Evolutionary conservation across 2,888 invertebrate species (phyloP).

Genomic region (Pollenia griseotomentosa): DNA sequence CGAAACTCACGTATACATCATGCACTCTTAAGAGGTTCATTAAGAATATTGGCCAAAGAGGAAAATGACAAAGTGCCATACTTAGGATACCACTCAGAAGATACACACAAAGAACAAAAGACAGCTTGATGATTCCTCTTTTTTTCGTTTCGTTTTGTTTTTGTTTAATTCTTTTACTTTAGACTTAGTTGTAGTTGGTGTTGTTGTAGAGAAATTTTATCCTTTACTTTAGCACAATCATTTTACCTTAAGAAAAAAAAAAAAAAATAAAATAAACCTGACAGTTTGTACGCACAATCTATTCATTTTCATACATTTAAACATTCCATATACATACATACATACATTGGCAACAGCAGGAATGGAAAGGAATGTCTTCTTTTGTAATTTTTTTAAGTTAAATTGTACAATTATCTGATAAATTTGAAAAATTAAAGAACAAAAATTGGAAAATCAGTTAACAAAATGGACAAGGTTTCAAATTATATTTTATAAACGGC

Average conservation of each 20-base stretch:
- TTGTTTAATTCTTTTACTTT: conserved; percentile 38
- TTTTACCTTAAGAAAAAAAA: conserved; percentile 48
- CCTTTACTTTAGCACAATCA: conserved; percentile 58
- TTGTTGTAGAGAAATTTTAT: conserved; percentile 49
- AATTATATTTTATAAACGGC: no score
- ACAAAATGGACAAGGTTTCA: no score
- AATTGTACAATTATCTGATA: neutral
- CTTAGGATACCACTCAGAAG: conserved; percentile 57
- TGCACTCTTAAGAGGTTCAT: conserved; percentile 59
- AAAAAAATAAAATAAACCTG: conserved; percentile 48
- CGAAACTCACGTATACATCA: conserved; percentile 48
- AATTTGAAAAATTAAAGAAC: neutral
- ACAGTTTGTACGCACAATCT: conserved; percentile 62
- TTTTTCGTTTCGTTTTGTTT: conserved; percentile 23
- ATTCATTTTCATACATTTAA: conserved; percentile 46
- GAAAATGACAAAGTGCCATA: conserved; percentile 70
- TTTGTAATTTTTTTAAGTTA: neutral
- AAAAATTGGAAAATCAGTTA: neutral
- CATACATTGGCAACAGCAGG: conserved; percentile 2
- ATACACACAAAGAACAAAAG: conserved; percentile 54
- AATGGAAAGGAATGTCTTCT: conserved; percentile 17
- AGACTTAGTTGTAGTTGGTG: conserved; percentile 27
- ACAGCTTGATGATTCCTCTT: conserved; percentile 42
- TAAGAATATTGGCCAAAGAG: conserved; percentile 69
- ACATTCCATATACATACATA: conserved; percentile 26